Percentiles rank a stretch among this genome's conserved stretches.
Conservation (phyloP, 2,888 invertebrate species). For the Cinara cedri region DNA sequence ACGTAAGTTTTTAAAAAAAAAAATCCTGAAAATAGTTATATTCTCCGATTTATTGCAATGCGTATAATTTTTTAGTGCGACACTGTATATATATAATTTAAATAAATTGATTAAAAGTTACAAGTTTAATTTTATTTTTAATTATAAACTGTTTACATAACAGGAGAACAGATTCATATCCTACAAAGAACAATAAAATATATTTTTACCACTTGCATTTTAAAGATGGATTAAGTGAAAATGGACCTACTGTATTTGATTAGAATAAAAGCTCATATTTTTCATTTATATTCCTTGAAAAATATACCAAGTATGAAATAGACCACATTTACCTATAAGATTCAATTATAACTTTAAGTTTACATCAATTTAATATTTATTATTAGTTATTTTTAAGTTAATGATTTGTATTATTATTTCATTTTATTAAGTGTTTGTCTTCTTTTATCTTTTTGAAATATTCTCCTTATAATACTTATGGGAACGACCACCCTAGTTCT, state of each 20-base stretch:
- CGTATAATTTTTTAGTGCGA: too few species aligned
- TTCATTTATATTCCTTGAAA: neutral
- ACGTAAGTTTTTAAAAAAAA: too few species aligned
- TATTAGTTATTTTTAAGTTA: neutral
- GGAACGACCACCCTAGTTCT: neutral
- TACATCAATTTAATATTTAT: too few species aligned
- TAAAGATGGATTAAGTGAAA: neutral
- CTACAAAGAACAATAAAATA: neutral
- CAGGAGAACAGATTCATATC: neutral
- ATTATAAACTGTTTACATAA: slow-evolving; percentile 4
- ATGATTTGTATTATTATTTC: too few species aligned
- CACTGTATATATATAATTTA: neutral
- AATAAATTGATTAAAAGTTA: too few species aligned
- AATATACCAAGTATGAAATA: neutral
- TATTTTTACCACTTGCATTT: neutral
- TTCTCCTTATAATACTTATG: neutral
- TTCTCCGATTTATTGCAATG: too few species aligned
- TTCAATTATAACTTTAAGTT: slow-evolving; percentile 2
- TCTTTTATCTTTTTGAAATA: neutral
- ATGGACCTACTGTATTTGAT: neutral
- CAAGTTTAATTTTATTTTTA: neutral
- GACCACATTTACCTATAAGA: neutral
- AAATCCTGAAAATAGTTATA: too few species aligned
- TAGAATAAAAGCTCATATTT: neutral
- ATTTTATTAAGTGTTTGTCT: neutral